Percentiles rank a stretch among this genome's conserved stretches.
Conservation (phyloP, 2,888 invertebrate species). For the Hydrotaea cyrtoneurina region DNA sequence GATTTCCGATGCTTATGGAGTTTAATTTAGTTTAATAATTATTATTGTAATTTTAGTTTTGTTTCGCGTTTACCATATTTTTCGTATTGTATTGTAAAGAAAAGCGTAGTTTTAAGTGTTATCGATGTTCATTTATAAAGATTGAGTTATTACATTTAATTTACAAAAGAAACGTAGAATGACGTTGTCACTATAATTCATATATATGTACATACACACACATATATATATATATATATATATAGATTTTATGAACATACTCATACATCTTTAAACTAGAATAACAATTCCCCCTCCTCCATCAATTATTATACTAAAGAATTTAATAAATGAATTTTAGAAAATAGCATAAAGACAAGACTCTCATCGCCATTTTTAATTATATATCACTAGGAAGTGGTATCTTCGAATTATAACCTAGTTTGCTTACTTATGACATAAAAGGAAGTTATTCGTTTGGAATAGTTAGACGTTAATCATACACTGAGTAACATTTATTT, state of each 20-base stretch:
- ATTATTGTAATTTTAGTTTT: slow-evolving; percentile 30
- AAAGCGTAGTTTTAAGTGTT: slow-evolving; percentile 56
- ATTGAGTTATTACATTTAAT: slow-evolving; percentile 27
- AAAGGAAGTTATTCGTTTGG: too few relatives aligned
- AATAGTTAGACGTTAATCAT: too few relatives aligned
- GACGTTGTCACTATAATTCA: background rate
- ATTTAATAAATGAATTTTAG: slow-evolving; percentile 33
- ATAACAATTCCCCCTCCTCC: slow-evolving; percentile 6
- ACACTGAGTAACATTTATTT: too few relatives aligned
- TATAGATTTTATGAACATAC: slow-evolving; percentile 27
- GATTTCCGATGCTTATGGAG: slow-evolving; percentile 81
- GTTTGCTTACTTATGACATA: too few relatives aligned
- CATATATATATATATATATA: background rate
- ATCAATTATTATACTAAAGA: slow-evolving; percentile 1
- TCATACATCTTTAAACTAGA: slow-evolving; percentile 29
- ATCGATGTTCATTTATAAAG: slow-evolving; percentile 38
- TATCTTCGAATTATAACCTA: too few relatives aligned
- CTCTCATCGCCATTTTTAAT: too few relatives aligned
- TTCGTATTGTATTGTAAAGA: slow-evolving; percentile 24
- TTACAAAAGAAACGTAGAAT: slow-evolving; percentile 5
- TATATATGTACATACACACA: background rate
- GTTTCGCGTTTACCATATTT: background rate
- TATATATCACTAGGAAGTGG: too few relatives aligned
- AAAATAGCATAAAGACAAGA: background rate
- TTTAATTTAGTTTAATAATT: slow-evolving; percentile 48